Percentiles rank a stretch among this genome's conserved stretches.
Conservation (phyloP, 92 coral and sea anemone species). For the Plumapathes pennacea region DNA sequence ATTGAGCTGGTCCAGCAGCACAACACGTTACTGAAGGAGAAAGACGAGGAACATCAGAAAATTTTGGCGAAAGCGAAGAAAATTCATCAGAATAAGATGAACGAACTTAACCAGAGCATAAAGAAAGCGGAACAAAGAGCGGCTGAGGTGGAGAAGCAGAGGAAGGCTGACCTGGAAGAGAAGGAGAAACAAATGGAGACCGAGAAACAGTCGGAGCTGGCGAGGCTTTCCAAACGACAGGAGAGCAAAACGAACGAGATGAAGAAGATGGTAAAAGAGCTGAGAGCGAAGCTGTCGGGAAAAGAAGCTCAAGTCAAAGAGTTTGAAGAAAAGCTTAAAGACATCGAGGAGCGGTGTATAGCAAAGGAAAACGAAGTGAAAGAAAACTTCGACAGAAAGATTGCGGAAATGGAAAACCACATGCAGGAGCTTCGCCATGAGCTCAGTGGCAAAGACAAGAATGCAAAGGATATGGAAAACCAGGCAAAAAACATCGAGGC, state of each 20-base stretch:
- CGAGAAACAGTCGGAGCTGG: conserved; percentile 90
- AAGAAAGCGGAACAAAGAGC: conserved; percentile 67
- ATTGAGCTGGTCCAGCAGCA: conserved; percentile 81
- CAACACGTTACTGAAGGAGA: conserved; percentile 73
- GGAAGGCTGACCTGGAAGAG: conserved; percentile 57
- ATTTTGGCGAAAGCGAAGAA: conserved; percentile 55
- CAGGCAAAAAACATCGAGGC: conserved; percentile 34
- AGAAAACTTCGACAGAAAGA: conserved; percentile 52
- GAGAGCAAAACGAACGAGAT: conserved; percentile 90
- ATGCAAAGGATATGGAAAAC: conserved; percentile 41
- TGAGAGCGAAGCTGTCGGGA: conserved; percentile 78
- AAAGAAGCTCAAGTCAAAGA: conserved; percentile 75
- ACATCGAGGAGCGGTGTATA: conserved; percentile 25
- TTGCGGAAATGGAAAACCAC: conserved; percentile 38
- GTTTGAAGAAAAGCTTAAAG: conserved; percentile 69
- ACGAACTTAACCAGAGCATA: conserved; percentile 60
- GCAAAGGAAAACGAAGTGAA: conserved; percentile 58
- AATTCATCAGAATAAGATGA: conserved; percentile 69
- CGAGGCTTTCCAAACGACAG: conserved; percentile 80
- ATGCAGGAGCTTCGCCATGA: conserved; percentile 53
- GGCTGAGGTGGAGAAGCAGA: conserved; percentile 67
- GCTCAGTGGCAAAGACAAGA: conserved; percentile 51
- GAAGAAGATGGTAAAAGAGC: conserved; percentile 95
- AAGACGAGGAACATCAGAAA: conserved; percentile 90
- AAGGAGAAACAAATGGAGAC: conserved; percentile 70